Conservation (phyloP, 2,113 vertebrate species). For the Okapia johnstoni region DNA sequence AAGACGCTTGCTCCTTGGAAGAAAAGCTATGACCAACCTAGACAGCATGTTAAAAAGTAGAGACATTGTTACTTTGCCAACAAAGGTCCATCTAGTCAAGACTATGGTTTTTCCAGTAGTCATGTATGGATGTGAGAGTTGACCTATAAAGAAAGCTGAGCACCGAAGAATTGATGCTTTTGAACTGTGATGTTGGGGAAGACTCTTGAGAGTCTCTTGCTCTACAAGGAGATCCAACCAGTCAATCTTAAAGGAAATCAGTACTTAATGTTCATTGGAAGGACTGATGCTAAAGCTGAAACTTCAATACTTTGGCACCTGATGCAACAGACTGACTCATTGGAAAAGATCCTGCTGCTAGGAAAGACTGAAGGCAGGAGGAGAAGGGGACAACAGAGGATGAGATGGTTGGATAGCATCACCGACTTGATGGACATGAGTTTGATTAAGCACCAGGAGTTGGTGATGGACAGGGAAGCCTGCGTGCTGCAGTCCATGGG, state of each 20-base stretch:
- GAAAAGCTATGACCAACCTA: neutral
- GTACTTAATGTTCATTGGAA: neutral
- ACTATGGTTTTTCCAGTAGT: neutral
- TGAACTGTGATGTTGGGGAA: neutral
- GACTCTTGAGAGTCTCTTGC: neutral
- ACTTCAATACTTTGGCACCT: neutral
- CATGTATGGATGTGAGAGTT: neutral
- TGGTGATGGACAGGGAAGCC: neutral
- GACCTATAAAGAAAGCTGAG: neutral
- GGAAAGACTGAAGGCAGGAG: neutral
- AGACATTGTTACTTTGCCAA: neutral
- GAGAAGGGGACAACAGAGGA: neutral
- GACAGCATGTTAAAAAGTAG: neutral
- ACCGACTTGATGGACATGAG: neutral
- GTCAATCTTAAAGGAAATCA: neutral
- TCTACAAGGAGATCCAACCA: neutral
- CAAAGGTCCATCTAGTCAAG: neutral
- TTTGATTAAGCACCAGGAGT: neutral
- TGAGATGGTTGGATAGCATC: neutral
- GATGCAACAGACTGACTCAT: neutral
- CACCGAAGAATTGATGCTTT: neutral
- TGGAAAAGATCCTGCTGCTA: neutral
- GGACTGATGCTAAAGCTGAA: neutral
- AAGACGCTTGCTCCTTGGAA: neutral
- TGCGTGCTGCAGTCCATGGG: neutral